phyloP scores from a whole-genome alignment of 2,113 vertebrate species.

The Toxostoma redivivum region DNA sequence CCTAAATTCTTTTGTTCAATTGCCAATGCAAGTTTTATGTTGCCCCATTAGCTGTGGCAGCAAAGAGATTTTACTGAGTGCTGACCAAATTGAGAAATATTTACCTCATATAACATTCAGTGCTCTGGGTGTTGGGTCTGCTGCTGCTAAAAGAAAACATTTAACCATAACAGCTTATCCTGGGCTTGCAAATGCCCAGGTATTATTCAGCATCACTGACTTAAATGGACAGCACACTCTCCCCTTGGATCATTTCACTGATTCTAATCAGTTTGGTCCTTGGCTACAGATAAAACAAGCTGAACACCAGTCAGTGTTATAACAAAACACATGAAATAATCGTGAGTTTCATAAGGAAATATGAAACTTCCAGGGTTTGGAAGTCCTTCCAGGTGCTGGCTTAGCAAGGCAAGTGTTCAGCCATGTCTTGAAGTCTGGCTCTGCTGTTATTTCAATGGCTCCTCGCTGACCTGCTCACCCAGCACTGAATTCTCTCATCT shows the following conservation, averaged over 20 bases:
- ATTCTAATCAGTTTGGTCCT: background rate
- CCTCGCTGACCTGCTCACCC: accelerated
- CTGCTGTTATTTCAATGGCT: background rate
- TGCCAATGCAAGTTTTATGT: background rate
- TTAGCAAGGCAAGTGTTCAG: background rate
- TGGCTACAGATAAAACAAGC: background rate
- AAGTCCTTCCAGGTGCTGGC: background rate
- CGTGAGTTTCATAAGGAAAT: background rate
- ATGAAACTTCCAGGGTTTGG: background rate
- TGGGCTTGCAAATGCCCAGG: background rate
- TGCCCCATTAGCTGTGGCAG: background rate
- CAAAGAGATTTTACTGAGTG: background rate
- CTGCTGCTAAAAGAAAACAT: background rate
- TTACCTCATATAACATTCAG: background rate
- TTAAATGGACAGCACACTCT: background rate
- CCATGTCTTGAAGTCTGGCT: background rate
- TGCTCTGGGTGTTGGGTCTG: background rate
- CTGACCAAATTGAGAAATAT: background rate
- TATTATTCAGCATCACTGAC: background rate
- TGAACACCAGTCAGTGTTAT: background rate
- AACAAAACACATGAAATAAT: background rate
- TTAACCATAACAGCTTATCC: background rate
- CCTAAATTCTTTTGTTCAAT: background rate
- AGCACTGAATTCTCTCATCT: background rate
- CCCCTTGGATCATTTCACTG: background rate